A percentile compares a stretch with the other conserved stretches of the same genome.
Conservation (phyloP, 2,888 invertebrate genomes). For the Mechanitis mazaeus region DNA sequence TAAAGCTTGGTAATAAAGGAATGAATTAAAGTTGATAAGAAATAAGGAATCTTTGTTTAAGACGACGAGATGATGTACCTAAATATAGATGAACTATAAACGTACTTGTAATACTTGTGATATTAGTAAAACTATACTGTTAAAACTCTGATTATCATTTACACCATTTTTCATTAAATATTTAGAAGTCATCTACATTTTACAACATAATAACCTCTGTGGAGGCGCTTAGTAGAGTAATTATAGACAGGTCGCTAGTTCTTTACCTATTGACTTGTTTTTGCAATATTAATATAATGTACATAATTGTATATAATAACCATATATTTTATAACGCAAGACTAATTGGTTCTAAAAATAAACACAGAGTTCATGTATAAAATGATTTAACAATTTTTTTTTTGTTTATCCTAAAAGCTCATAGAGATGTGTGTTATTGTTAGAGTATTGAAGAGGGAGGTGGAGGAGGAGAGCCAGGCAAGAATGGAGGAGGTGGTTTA, state of each 20-base stretch:
- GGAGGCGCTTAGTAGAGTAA: background rate
- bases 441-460: constrained; percentile 30
- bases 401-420: background rate
- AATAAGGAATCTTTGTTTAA: too few relatives aligned
- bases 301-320: background rate
- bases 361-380: background rate
- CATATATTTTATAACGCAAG: background rate
- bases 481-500: constrained; percentile 39
- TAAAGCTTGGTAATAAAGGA: too few relatives aligned
- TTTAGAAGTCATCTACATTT: too few relatives aligned
- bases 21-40: too few relatives aligned
- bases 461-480: constrained; percentile 25
- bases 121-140: too few relatives aligned
- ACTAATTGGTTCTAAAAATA: too few relatives aligned
- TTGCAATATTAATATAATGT: background rate
- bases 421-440: background rate
- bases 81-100: too few relatives aligned
- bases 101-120: too few relatives aligned
- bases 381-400: background rate
- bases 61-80: too few relatives aligned
- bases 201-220: too few relatives aligned
- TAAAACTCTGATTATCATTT: too few relatives aligned
- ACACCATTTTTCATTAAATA: too few relatives aligned
- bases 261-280: background rate
- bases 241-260: background rate